These are phyloP conservation scores for Ctenopoma multispine DNA, from an alignment of 2,797 vertebrate genomes.

Conservation along the genomic window DNA sequence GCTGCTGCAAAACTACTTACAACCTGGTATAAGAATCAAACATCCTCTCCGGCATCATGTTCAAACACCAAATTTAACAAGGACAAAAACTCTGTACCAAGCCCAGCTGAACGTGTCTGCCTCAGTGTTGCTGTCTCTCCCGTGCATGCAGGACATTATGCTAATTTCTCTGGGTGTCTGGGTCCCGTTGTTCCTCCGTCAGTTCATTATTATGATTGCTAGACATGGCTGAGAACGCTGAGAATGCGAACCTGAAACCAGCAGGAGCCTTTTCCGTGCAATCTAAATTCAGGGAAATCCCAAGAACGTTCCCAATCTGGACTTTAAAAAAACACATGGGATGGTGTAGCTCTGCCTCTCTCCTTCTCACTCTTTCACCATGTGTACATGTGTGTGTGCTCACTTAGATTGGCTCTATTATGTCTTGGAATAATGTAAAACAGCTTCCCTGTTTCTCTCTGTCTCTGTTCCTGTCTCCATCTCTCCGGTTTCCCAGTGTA, in stretches of 20 bases:
- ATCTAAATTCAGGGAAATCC: slow-evolving; percentile 85
- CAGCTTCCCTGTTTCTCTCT: slow-evolving; percentile 72
- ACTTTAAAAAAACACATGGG: slow-evolving; percentile 74
- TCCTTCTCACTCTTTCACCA: slow-evolving; percentile 42
- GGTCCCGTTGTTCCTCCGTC: slow-evolving; percentile 70
- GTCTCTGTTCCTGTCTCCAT: slow-evolving; percentile 70
- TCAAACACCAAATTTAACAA: slow-evolving; percentile 44
- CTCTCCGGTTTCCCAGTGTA: slow-evolving; percentile 64
- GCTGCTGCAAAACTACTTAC: slow-evolving; percentile 51
- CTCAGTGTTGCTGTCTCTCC: slow-evolving; percentile 55
- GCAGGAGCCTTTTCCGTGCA: slow-evolving; percentile 70
- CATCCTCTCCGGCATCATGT: slow-evolving; percentile 55
- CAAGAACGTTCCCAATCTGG: slow-evolving; percentile 79
- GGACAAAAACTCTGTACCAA: slow-evolving; percentile 33
- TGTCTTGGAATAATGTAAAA: slow-evolving; percentile 88
- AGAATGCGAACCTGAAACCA: slow-evolving; percentile 81
- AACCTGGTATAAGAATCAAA: slow-evolving; percentile 60
- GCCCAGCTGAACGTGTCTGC: slow-evolving; percentile 47
- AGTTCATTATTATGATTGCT: slow-evolving; percentile 83
- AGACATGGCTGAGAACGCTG: slow-evolving; percentile 80
- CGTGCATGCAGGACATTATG: slow-evolving; percentile 75
- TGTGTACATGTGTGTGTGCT: slow-evolving; percentile 54
- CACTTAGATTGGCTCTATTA: slow-evolving; percentile 82
- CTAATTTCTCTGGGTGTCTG: slow-evolving; percentile 80
- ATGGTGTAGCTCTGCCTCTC: slow-evolving; percentile 61